Evolutionary conservation across 2,113 vertebrate species (phyloP).

Genomic region (Nymphicus hollandicus): DNA sequence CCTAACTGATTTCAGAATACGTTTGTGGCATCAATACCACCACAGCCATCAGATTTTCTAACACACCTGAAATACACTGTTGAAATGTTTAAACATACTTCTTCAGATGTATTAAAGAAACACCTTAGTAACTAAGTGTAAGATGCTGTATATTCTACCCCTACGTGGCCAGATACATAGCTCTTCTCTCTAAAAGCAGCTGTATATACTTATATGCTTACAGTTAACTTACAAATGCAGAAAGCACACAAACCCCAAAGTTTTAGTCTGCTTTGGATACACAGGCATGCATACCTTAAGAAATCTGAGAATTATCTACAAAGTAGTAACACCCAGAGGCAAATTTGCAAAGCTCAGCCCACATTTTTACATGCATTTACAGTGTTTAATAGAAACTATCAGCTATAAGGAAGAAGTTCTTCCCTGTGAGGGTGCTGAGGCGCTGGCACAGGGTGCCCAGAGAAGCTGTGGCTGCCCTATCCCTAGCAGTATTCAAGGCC

Average conservation of each 20-base stretch:
- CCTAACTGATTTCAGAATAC: background rate
- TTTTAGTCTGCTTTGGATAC: background rate
- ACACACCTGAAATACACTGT: background rate
- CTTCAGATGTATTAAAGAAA: background rate
- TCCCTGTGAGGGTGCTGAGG: background rate
- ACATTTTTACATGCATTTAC: rapidly evolving
- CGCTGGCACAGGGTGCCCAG: background rate
- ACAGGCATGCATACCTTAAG: rapidly evolving
- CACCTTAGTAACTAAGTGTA: background rate
- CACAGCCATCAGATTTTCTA: background rate
- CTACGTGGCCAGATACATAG: rapidly evolving
- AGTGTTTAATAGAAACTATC: background rate
- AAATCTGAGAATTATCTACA: background rate
- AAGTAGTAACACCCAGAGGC: background rate
- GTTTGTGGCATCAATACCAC: background rate
- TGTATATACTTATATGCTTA: too few relatives aligned
- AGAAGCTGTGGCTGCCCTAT: background rate
- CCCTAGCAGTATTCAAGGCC: background rate
- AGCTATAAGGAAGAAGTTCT: background rate
- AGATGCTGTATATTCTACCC: too few relatives aligned
- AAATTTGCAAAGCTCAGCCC: background rate
- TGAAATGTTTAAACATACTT: background rate
- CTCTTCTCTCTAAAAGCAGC: background rate
- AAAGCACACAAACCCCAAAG: rapidly evolving
- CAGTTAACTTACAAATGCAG: background rate